Base-by-base conservation (phyloP, 2,113 vertebrate genomes). In the Andinoacara biseriatus region DNA sequence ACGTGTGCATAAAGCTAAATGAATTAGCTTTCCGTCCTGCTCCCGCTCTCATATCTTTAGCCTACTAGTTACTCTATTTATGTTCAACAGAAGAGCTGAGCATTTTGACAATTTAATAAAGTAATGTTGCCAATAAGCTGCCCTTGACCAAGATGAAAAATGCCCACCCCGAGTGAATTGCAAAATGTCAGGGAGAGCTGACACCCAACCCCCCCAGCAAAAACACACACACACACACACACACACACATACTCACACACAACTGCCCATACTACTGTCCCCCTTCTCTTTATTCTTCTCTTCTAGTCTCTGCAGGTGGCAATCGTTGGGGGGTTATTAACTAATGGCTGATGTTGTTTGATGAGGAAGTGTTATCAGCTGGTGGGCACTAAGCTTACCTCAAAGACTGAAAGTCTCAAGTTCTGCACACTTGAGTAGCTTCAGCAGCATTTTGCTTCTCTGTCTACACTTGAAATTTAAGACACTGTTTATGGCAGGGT, bases 331-430 rank as follows among this genome's bases (percentile, higher is more conserved):
- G 91, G 76, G 85, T 89, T 92, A 92, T 93, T 93, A 94, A 92
- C 92, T 92, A 93, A 93, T 91, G 86, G 89, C 84, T 80, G 74
- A 58, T 81, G 80, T 85, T 86, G 83, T 91, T 93, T 93, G 91
- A 92, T 90, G 81, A 89, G 83, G 81, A 80, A 72, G 58, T 88
- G 56, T 81, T 87, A 80, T 78, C 81, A 89, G 89, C 82, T 80
- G 85, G 87, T 78, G 84, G 84, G 72, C 79, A 83, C 82, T 91
- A 83, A 84, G 92, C 87, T 87, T 33, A 87, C 76, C 82, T 90
- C 90, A 86, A 86, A 92, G 86, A 89, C 87, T 67, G 79, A 84
- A 89, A 85, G 86, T 82, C 89, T 88, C 60, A 56, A 74, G 38
- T 84, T 84, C 58, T 74, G 78, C 74, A 58, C 0, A 9, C 79